Conservation (phyloP, 2,797 vertebrate genomes). For the Spea hammondii region DNA sequence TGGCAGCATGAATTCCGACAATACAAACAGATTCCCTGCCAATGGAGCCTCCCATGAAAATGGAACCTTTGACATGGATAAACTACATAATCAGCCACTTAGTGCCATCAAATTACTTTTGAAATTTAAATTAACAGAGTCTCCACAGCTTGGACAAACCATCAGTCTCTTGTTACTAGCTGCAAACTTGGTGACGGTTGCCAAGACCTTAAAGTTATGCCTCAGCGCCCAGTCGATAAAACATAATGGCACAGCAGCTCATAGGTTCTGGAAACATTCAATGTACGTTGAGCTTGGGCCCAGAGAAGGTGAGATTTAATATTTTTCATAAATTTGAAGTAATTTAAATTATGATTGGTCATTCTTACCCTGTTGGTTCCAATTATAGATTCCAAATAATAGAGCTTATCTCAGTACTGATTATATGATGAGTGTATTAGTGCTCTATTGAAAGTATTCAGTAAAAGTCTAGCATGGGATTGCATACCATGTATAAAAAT, state of each 20-base stretch:
- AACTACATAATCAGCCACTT: slow-evolving; percentile 23
- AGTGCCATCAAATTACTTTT: slow-evolving; percentile 61
- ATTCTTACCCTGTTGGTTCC: too few species aligned
- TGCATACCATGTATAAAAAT: too few species aligned
- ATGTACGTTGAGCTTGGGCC: slow-evolving; percentile 67
- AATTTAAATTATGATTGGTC: neutral
- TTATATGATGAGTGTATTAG: too few species aligned
- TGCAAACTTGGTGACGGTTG: slow-evolving; percentile 66
- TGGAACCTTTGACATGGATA: neutral
- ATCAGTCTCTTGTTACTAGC: slow-evolving; percentile 73
- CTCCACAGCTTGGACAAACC: slow-evolving; percentile 73
- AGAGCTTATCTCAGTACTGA: too few species aligned
- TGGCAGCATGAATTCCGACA: neutral
- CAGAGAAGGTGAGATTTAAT: slow-evolving; percentile 72
- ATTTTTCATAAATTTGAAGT: neutral
- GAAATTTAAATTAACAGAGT: slow-evolving; percentile 69
- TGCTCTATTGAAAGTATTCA: too few species aligned
- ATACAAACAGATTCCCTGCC: neutral
- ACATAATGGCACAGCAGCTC: slow-evolving; percentile 70
- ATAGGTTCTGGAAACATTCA: slow-evolving; percentile 74
- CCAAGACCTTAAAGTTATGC: slow-evolving; percentile 72
- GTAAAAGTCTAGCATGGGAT: too few species aligned
- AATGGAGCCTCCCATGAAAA: neutral
- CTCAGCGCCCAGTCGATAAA: slow-evolving; percentile 79
- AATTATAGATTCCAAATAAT: too few species aligned